phyloP scores from a whole-genome alignment of 30 jellyfish, hydroid and myxozoan genomes.

The Phacellophora camtschatica region DNA sequence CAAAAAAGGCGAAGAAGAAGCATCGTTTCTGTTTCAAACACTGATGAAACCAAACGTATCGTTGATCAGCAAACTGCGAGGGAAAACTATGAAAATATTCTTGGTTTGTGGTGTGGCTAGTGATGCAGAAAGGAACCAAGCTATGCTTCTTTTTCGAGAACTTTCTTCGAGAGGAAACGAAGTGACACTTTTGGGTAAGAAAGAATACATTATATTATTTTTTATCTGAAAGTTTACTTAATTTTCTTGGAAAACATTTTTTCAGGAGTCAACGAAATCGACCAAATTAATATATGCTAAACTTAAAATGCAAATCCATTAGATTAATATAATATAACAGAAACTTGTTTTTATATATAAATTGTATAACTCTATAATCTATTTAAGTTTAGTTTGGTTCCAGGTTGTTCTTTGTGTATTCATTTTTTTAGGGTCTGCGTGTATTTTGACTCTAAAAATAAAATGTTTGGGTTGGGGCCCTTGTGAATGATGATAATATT shows the following conservation, averaged over 20 bases:
- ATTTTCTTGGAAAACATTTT: neutral
- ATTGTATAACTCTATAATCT: no score
- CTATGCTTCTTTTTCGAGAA: constrained; percentile 68
- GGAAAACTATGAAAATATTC: constrained; percentile 22
- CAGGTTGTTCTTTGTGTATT: no score
- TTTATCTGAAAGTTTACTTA: neutral
- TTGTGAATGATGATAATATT: no score
- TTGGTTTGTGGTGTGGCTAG: constrained; percentile 69
- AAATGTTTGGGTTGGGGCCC: no score
- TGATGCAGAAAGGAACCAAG: constrained; percentile 77
- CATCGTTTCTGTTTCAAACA: neutral
- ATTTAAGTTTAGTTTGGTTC: no score
- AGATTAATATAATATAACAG: no score
- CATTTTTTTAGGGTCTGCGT: no score
- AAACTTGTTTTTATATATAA: no score
- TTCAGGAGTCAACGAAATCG: neutral
- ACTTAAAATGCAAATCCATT: no score
- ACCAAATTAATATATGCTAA: no score
- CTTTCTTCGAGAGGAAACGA: constrained; percentile 84
- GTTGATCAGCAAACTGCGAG: neutral
- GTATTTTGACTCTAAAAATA: no score
- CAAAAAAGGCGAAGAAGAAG: neutral
- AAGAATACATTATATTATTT: neutral
- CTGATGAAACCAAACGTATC: neutral
- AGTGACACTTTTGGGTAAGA: constrained; percentile 77